Percentiles rank a stretch among this genome's conserved stretches.
These are phyloP conservation scores for Drosophila simulans DNA, from an alignment of 1,140 invertebrate genomes.

Conservation along the genomic window DNA sequence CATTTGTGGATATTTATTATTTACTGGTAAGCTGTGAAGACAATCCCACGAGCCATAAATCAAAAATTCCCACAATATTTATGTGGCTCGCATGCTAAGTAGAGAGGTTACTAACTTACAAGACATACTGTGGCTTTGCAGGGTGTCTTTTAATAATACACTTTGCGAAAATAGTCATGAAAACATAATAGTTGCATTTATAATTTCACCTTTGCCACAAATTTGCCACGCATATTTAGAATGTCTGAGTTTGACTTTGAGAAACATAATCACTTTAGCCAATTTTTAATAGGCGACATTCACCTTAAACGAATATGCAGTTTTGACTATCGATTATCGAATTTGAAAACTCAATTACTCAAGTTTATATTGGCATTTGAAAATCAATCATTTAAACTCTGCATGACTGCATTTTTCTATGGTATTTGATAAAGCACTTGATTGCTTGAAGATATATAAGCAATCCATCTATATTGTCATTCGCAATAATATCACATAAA, in stretches of 20 bases:
- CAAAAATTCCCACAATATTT: conserved; percentile 51
- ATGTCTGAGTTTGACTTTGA: no score
- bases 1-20: conserved; percentile 80
- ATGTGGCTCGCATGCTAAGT: conserved; percentile 46
- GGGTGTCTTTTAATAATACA: background rate
- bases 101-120: background rate
- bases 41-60: conserved; percentile 44
- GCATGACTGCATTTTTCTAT: background rate
- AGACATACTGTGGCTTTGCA: no score
- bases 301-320: background rate
- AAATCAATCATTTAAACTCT: conserved; percentile 16
- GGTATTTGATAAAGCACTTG: conserved; percentile 19
- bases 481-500: background rate
- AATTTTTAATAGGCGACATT: no score
- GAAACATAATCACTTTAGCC: background rate
- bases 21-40: conserved; percentile 43
- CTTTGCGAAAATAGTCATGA: background rate
- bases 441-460: background rate
- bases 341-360: background rate
- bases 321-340: background rate
- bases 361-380: conserved; percentile 1
- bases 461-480: background rate
- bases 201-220: background rate
- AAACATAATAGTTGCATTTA: background rate
- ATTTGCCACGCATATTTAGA: background rate